These are phyloP conservation scores for Pitta sordida DNA, from an alignment of 2,113 vertebrate species.

Conservation along the genomic window DNA sequence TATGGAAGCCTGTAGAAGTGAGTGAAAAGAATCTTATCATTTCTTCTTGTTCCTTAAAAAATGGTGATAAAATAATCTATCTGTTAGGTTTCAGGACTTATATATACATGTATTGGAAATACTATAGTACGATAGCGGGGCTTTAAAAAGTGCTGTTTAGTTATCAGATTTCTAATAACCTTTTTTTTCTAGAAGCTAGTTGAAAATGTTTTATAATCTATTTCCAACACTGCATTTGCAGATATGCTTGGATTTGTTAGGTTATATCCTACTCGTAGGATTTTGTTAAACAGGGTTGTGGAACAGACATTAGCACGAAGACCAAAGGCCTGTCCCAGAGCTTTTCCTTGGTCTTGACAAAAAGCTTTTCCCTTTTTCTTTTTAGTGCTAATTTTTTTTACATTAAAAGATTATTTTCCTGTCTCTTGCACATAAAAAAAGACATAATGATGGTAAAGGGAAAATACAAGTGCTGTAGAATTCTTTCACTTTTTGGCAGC, in stretches of 20 bases:
- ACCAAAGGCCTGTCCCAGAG: background rate
- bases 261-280: background rate
- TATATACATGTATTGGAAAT: background rate
- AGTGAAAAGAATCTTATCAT: background rate
- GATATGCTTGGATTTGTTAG: background rate
- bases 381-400: background rate
- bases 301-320: background rate
- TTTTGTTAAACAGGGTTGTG: background rate
- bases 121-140: background rate
- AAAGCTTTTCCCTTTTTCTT: background rate
- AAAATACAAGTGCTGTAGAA: background rate
- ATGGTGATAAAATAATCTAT: background rate
- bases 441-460: background rate
- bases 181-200: background rate
- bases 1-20: background rate
- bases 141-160: background rate
- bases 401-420: background rate
- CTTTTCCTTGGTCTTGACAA: background rate
- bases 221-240: background rate
- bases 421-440: background rate
- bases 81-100: background rate
- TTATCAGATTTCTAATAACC: background rate
- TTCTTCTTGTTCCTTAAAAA: background rate
- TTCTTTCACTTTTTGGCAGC: background rate
- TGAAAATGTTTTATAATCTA: background rate